A percentile compares a stretch with the other conserved stretches of the same genome.
Evolutionary conservation across 2,113 vertebrate genomes (phyloP).

Genomic region (Plotosus lineatus): DNA sequence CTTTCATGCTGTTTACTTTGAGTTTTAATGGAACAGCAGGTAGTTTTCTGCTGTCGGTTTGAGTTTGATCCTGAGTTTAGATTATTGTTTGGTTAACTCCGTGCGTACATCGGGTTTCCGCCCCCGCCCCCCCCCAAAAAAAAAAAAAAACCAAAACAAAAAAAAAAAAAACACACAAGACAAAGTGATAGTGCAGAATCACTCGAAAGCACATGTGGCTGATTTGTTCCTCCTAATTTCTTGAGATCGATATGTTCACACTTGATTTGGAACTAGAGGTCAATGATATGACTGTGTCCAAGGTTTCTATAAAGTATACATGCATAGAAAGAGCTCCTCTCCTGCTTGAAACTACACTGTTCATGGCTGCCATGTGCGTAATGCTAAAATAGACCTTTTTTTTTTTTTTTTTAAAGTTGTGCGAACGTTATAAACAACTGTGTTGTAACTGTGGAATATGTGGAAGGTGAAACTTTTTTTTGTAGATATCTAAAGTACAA

Average conservation of each 20-base stretch:
- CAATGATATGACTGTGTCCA: not conserved
- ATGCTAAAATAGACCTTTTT: not conserved
- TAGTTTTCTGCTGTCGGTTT: not conserved
- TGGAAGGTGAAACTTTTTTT: not conserved
- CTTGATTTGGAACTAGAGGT: not conserved
- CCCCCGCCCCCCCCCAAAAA: too few species aligned
- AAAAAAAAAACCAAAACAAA: too few species aligned
- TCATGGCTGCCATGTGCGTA: not conserved
- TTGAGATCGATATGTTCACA: not conserved
- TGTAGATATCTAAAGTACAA: not conserved
- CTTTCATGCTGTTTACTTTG: not conserved
- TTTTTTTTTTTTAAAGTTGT: constrained; percentile 10
- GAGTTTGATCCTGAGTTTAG: not conserved
- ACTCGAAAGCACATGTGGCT: not conserved
- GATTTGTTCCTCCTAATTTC: not conserved
- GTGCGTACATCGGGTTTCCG: not conserved
- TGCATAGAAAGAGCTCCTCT: not conserved
- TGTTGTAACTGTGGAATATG: not conserved
- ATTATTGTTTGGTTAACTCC: not conserved
- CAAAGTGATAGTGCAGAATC: too few species aligned
- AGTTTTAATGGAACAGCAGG: not conserved
- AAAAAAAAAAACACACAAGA: too few species aligned
- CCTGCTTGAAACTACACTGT: not conserved
- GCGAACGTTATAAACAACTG: not conserved
- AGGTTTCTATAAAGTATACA: not conserved